Conservation (phyloP, 2,113 vertebrate genomes). For the Mobula birostris region DNA sequence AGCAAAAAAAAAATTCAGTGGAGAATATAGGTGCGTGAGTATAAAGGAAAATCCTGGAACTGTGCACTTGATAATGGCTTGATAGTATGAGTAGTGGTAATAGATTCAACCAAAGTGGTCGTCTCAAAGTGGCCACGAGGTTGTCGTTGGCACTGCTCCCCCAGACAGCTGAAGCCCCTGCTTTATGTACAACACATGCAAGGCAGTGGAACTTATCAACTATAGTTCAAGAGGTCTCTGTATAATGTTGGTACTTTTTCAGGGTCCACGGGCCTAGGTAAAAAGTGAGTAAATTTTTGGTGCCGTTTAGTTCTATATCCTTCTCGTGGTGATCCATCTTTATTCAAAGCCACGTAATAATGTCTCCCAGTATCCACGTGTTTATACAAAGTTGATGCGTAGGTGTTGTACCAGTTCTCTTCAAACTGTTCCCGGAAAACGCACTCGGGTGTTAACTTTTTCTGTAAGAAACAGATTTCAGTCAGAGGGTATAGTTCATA, state of each 20-base stretch:
- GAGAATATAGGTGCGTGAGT: conserved; percentile 52
- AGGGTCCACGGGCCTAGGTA: conserved; percentile 87
- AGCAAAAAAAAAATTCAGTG: conserved; percentile 21
- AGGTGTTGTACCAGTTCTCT: conserved; percentile 99
- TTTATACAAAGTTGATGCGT: conserved; percentile 90
- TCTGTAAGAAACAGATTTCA: conserved; percentile 57
- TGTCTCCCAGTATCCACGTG: conserved; percentile 83
- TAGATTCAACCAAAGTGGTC: conserved; percentile 19
- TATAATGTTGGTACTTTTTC: conserved; percentile 83
- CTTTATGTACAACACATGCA: conserved; percentile 46
- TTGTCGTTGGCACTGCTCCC: conserved; percentile 18
- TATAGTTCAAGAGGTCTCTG: conserved; percentile 89
- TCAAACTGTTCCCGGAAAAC: conserved; percentile 98
- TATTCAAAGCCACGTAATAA: conserved; percentile 95
- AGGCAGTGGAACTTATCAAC: conserved; percentile 66
- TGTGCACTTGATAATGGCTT: conserved; percentile 44
- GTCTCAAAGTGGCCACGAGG: conserved; percentile 21
- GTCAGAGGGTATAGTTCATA: not conserved
- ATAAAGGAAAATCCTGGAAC: conserved; percentile 44
- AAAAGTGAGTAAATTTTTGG: conserved; percentile 94
- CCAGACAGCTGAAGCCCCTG: conserved; percentile 46
- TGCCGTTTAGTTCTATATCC: conserved; percentile 94
- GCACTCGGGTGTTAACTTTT: conserved; percentile 89
- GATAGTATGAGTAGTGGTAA: conserved; percentile 30
- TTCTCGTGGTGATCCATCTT: conserved; percentile 91